phyloP scores from a whole-genome alignment of 2,113 vertebrate species.

The Solenodon paradoxus region DNA sequence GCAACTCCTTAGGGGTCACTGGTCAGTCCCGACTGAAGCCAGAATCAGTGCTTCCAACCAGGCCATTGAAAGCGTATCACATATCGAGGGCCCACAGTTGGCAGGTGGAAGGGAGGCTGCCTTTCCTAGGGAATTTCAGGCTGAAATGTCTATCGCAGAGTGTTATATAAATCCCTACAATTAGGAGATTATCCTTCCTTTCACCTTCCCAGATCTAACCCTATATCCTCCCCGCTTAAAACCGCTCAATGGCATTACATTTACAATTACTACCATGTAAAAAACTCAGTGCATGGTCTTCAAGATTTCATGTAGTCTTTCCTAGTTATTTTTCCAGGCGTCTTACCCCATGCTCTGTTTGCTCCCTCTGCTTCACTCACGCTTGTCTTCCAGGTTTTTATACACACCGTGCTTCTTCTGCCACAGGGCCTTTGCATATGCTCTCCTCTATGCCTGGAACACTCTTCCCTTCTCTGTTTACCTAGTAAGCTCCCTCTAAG shows the following conservation, averaged over 20 bases:
- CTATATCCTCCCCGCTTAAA: background rate
- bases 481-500: background rate
- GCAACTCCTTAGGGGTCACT: background rate
- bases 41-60: background rate
- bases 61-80: accelerated
- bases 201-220: background rate
- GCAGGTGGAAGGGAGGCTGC: background rate
- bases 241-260: background rate
- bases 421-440: background rate
- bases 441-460: background rate
- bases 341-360: background rate
- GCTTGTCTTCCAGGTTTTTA: background rate
- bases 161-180: background rate
- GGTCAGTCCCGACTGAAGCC: background rate
- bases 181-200: background rate
- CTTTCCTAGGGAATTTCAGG: background rate
- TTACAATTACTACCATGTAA: background rate
- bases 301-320: background rate
- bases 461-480: background rate
- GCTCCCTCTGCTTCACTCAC: background rate
- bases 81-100: background rate
- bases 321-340: background rate
- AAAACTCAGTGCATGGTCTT: background rate
- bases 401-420: background rate
- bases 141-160: background rate